Base-by-base conservation (phyloP, 2,113 vertebrate species). In the Pogona vitticeps region DNA sequence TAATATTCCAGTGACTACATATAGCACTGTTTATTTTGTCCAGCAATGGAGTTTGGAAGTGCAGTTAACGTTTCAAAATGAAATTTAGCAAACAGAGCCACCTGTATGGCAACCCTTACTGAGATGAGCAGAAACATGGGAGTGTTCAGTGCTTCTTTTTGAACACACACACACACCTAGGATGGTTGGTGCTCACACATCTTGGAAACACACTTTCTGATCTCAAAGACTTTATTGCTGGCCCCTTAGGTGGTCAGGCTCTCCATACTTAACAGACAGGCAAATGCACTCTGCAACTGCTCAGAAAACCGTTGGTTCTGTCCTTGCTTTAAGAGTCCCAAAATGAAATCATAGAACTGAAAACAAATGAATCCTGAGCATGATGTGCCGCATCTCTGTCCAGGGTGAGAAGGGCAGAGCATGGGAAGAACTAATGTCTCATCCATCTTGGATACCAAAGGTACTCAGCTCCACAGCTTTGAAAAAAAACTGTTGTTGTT, bases 21-120 rank as follows among this genome's bases (percentile, higher is more conserved):
- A n/a, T 14, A 71, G 67, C 83, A 31, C 59, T 91, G 23, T 89
- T 94, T 88, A 88, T 85, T 93, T 92, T 93, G 56, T 89, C 86
- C 68, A 81, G 31, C 85, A 70, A 87, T 8, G 59, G 68, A 71
- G 28, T 83, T 93, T 75, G 76, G 91, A 90, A 68, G 40, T 77
- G 58, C 89, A 70, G 75, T 83, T 90, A 88, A 85, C 82, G 90
- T 90, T 89, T 88, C 83, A 28, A 88, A 87, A 84, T 83, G 82
- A 86, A 91, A 86, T 83, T 87, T 90, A 81, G 38, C 79, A 90
- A 93, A 85, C 65, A 88, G 40, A 36, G 76, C 78, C 87, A 86
- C 93, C 76, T n/a, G 86, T 78, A 92, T 76, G 82, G 86, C 68
- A 92, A 80, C 38, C 6, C 88, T 76, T 79, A 28, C 63, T 15